These are phyloP conservation scores for Troglohyphantes excavatus DNA, from an alignment of 2,888 invertebrate genomes.

Conservation along the genomic window DNA sequence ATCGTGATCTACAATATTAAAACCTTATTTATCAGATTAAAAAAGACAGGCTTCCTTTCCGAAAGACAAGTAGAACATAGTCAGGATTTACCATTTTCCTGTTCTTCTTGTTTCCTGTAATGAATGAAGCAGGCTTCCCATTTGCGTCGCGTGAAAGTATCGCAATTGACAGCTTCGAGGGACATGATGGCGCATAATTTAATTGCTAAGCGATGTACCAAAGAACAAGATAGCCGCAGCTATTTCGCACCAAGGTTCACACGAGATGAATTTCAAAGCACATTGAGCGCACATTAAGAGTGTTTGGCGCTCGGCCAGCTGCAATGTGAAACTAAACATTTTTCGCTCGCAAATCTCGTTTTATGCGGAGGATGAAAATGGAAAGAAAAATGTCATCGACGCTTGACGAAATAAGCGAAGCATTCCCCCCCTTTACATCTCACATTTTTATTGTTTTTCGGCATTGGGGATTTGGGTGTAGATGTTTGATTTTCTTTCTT, in stretches of 20 bases:
- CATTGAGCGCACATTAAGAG: conserved; percentile 2
- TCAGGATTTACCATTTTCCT: not conserved
- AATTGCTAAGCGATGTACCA: not conserved
- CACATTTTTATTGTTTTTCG: too few relatives aligned
- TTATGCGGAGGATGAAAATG: not conserved
- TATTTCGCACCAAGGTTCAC: conserved; percentile 5
- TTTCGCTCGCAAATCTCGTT: not conserved
- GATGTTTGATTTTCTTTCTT: not conserved
- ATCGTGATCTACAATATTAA: too few relatives aligned
- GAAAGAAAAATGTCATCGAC: not conserved
- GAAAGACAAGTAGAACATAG: not conserved
- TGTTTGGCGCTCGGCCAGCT: conserved; percentile 36
- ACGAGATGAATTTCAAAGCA: conserved; percentile 29
- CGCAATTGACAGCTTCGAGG: not conserved
- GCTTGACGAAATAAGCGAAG: not conserved
- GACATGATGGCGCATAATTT: not conserved
- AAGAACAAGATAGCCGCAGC: not conserved
- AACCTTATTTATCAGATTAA: too few relatives aligned
- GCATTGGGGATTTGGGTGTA: too few relatives aligned
- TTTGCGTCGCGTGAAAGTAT: not conserved
- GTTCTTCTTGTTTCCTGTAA: not conserved
- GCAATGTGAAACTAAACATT: not conserved
- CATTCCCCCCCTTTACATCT: not conserved
- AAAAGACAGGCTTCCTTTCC: too few relatives aligned
- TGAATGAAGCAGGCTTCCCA: not conserved